These are phyloP conservation scores for Craterocephalus amniculus DNA, from an alignment of 2,797 vertebrate genomes.

Conservation along the genomic window DNA sequence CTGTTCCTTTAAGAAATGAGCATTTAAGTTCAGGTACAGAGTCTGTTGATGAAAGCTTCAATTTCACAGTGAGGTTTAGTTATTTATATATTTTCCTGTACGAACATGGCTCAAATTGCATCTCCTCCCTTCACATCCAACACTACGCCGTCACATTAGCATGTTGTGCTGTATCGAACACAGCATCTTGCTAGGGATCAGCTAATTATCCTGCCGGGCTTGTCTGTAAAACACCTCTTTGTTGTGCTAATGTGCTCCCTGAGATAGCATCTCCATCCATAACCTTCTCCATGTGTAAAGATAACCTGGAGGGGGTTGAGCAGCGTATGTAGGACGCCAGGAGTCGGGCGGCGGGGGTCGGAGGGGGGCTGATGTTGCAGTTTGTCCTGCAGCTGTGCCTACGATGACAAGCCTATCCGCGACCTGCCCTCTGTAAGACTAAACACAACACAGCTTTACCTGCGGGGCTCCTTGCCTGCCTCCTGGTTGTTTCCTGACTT, in stretches of 20 bases:
- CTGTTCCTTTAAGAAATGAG: not conserved
- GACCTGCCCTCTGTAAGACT: constrained; percentile 57
- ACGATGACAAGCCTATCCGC: constrained; percentile 68
- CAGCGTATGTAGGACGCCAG: constrained; percentile 56
- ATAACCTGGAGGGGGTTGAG: constrained; percentile 61
- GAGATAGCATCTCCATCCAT: constrained; percentile 75
- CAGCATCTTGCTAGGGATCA: constrained; percentile 56
- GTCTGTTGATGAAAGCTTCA: constrained; percentile 30
- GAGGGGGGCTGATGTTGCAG: constrained; percentile 46
- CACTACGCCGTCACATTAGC: constrained; percentile 45
- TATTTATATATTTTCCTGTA: not conserved
- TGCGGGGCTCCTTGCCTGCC: constrained; percentile 49
- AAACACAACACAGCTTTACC: constrained; percentile 57
- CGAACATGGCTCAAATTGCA: constrained; percentile 31
- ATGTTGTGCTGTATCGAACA: constrained; percentile 56
- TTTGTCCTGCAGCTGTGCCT: constrained; percentile 77
- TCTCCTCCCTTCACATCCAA: constrained; percentile 39
- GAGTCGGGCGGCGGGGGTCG: constrained; percentile 7
- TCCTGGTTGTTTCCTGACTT: constrained; percentile 28
- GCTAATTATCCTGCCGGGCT: constrained; percentile 54
- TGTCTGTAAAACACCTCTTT: constrained; percentile 67
- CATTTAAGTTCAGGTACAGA: not conserved
- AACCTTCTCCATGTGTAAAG: constrained; percentile 62
- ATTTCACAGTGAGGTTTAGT: constrained; percentile 36
- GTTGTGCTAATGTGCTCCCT: constrained; percentile 69